Evolutionary conservation across 1,140 invertebrate genomes (phyloP).

Genomic region (Drosophila melanogaster): DNA sequence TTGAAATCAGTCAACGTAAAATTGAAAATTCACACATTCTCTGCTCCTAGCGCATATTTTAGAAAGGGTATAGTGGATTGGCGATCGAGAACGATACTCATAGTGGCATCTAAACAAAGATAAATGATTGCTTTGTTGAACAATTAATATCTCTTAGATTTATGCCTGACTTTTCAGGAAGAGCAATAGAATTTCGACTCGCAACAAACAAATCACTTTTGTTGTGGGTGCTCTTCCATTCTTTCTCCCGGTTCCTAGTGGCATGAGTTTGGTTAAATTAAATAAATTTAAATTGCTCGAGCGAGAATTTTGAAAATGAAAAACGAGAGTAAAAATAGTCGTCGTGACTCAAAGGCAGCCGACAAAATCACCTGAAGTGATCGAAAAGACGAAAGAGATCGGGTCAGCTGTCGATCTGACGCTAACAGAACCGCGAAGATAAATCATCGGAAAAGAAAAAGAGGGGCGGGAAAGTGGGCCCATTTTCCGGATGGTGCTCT

Average conservation of each 20-base stretch:
- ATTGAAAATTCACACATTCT: conserved; percentile 61
- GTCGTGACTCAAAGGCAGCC: conserved; percentile 64
- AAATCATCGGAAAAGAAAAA: conserved; percentile 21
- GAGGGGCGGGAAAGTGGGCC: background rate
- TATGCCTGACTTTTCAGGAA: conserved; percentile 1
- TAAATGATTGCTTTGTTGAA: background rate
- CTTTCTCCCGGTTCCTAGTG: background rate
- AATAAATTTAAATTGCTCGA: conserved; percentile 64
- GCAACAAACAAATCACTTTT: conserved; percentile 29
- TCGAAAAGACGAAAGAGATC: conserved; percentile 17
- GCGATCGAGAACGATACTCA: background rate
- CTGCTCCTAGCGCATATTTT: background rate
- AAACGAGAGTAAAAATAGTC: conserved; percentile 79
- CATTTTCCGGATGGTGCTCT: background rate
- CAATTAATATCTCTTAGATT: background rate
- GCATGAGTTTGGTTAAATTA: conserved; percentile 43
- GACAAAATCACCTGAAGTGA: conserved; percentile 56
- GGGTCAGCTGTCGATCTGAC: conserved; percentile 44
- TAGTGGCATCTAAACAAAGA: background rate
- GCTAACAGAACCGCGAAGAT: conserved; percentile 39
- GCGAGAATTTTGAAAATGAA: conserved; percentile 63
- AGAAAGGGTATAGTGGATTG: background rate
- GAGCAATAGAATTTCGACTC: conserved; percentile 25
- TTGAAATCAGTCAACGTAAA: conserved; percentile 68
- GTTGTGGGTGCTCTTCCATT: conserved; percentile 39